Conservation (phyloP, 2,113 vertebrate genomes). For the Thalassarche chlororhynchos region DNA sequence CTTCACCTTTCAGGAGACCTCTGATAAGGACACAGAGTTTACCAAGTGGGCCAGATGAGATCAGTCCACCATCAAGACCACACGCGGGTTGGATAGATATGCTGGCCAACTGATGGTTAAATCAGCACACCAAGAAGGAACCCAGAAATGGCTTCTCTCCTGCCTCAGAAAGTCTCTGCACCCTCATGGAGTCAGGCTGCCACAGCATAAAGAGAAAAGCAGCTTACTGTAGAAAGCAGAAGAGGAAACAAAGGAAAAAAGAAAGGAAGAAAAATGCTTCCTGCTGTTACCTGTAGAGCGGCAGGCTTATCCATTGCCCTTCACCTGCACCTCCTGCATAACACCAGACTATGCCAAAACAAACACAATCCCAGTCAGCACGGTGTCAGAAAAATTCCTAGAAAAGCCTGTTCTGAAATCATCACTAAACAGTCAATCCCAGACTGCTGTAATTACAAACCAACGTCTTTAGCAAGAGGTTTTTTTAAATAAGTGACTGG, state of each 20-base stretch:
- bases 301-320: neutral
- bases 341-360: neutral
- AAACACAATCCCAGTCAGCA: neutral
- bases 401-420: neutral
- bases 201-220: neutral
- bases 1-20: neutral
- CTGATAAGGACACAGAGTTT: neutral
- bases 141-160: neutral
- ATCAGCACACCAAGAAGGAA: neutral
- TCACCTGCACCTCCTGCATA: neutral
- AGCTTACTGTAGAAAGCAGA: neutral
- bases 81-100: neutral
- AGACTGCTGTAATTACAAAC: neutral
- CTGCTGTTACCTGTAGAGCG: neutral
- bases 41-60: neutral
- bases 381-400: neutral
- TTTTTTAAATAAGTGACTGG: neutral
- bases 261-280: neutral
- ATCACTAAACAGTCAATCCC: neutral
- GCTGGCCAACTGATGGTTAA: neutral
- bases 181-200: neutral
- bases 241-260: neutral
- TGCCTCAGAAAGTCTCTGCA: neutral
- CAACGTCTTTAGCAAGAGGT: neutral
- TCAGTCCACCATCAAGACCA: neutral